Percentiles rank a stretch among this genome's conserved stretches.
Conservation (phyloP, 1,140 invertebrate genomes). For the Danaus melanippus region DNA sequence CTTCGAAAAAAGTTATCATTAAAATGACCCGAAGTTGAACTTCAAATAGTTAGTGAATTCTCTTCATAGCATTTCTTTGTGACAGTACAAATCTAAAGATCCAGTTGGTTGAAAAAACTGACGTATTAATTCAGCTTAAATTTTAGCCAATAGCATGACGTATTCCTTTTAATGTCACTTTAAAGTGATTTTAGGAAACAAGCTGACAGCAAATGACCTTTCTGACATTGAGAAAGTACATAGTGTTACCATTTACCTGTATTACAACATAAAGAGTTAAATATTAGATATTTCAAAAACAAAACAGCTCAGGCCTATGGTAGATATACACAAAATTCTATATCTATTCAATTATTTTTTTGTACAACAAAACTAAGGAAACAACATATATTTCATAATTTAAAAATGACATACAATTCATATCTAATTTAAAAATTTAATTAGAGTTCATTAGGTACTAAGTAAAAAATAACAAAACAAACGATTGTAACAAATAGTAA, state of each 20-base stretch:
- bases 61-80: neutral
- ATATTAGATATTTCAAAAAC: too few species aligned
- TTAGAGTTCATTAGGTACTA: too few species aligned
- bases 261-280: too few species aligned
- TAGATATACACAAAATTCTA: too few species aligned
- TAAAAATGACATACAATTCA: too few species aligned
- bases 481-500: too few species aligned
- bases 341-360: too few species aligned
- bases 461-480: too few species aligned
- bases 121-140: neutral
- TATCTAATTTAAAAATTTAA: too few species aligned
- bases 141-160: conserved; percentile 11
- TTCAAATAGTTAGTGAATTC: conserved; percentile 1
- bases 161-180: neutral
- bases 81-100: neutral
- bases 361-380: conserved; percentile 1
- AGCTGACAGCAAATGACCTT: conserved; percentile 36
- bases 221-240: conserved; percentile 40
- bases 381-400: neutral
- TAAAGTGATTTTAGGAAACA: conserved; percentile 10
- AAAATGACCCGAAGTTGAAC: neutral
- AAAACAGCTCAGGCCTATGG: too few species aligned
- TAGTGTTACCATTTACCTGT: too few species aligned
- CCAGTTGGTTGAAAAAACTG: neutral
- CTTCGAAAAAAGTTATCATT: too few species aligned